Percentiles rank a stretch among this genome's conserved stretches.
phyloP scores from a whole-genome alignment of 2,797 vertebrate genomes.

The Myotis daubentonii region DNA sequence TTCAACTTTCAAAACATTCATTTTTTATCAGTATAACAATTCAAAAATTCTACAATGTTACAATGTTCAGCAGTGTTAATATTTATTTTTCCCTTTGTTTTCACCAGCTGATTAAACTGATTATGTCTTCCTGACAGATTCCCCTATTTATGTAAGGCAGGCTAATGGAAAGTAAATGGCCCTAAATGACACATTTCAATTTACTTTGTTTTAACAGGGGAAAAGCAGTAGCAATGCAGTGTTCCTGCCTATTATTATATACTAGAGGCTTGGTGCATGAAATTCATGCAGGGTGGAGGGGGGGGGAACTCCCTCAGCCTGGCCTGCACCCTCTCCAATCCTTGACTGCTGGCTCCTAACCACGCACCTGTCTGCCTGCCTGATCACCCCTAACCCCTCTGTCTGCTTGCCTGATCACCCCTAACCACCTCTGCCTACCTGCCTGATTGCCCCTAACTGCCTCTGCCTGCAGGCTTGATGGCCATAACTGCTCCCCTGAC shows the following conservation, averaged over 20 bases:
- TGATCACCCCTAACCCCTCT: no score
- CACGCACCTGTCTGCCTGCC: no score
- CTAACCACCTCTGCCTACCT: no score
- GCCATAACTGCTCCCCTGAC: no score
- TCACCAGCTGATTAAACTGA: background rate
- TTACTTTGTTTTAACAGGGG: background rate
- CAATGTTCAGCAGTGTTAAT: background rate
- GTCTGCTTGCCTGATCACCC: no score
- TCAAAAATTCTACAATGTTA: background rate
- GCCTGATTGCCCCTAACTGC: no score
- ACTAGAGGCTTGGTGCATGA: no score
- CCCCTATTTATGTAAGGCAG: conserved; percentile 37
- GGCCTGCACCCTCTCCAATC: no score
- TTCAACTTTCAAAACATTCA: conserved; percentile 44
- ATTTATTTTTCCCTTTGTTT: conserved; percentile 53
- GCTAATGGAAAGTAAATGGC: conserved; percentile 15
- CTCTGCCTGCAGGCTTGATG: no score
- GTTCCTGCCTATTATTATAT: background rate
- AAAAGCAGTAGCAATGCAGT: conserved; percentile 22
- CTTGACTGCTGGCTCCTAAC: no score
- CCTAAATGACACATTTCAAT: conserved; percentile 11
- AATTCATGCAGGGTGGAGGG: fast-evolving
- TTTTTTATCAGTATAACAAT: conserved; percentile 35
- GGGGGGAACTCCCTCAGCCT: no score
- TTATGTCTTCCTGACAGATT: conserved; percentile 48